Conservation (phyloP, 2,113 vertebrate species). For the Pelodiscus sinensis region DNA sequence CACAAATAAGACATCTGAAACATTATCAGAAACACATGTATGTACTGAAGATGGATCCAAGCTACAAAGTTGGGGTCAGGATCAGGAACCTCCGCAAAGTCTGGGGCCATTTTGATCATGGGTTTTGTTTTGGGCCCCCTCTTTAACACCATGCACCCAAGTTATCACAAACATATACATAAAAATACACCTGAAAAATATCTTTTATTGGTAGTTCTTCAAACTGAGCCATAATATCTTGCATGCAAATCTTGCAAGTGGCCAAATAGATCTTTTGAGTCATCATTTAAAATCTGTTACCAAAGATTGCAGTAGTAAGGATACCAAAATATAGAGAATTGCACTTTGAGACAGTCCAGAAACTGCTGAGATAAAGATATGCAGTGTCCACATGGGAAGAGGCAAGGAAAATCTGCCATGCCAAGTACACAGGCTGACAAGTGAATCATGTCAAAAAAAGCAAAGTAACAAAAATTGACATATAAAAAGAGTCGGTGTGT, state of each 20-base stretch:
- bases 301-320: conserved; percentile 55
- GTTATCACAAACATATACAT: not conserved
- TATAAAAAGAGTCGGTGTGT: conserved; percentile 58
- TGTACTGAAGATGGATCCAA: not conserved
- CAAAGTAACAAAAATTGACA: conserved; percentile 71
- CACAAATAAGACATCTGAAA: not conserved
- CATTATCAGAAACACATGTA: not conserved
- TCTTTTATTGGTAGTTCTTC: not conserved
- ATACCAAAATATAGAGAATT: conserved; percentile 65
- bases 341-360: conserved; percentile 65
- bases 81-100: not conserved
- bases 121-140: not conserved
- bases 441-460: conserved; percentile 69
- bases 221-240: not conserved
- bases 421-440: conserved; percentile 61
- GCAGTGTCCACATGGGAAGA: conserved; percentile 66
- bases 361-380: conserved; percentile 71
- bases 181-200: not conserved
- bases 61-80: not conserved
- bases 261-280: conserved; percentile 53
- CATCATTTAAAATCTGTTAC: conserved; percentile 48
- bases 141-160: not conserved
- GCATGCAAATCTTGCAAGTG: not conserved
- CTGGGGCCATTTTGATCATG: not conserved
- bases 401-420: conserved; percentile 50